These are phyloP conservation scores for Samia ricini DNA, from an alignment of 1,140 invertebrate genomes.

Conservation along the genomic window DNA sequence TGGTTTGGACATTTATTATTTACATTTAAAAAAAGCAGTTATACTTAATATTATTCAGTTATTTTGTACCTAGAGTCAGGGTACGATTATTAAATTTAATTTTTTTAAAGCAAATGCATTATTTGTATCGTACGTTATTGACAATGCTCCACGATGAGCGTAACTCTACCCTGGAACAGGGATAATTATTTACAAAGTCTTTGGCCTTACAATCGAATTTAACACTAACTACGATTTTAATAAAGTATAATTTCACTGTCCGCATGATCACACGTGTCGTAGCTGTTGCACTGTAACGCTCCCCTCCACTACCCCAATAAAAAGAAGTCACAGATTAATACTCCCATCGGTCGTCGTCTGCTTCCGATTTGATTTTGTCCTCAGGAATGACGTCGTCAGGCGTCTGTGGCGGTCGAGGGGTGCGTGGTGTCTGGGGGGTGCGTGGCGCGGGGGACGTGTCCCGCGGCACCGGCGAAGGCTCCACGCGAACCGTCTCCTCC, in stretches of 20 bases:
- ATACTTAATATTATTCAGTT: constrained; percentile 58
- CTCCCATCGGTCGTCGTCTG: constrained; percentile 73
- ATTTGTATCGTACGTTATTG: constrained; percentile 53
- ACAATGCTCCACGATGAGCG: background rate
- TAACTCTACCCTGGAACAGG: background rate
- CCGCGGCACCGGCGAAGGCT: constrained; percentile 82
- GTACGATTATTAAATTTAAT: constrained; percentile 51
- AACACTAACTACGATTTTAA: constrained; percentile 43
- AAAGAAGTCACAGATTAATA: constrained; percentile 54
- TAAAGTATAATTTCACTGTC: constrained; percentile 34
- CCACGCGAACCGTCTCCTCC: constrained; percentile 84
- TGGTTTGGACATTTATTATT: constrained; percentile 64
- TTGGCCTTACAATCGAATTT: constrained; percentile 65
- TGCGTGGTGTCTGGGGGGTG: constrained; percentile 36
- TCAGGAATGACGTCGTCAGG: constrained; percentile 55
- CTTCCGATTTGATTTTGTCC: constrained; percentile 69
- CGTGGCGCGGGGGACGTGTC: constrained; percentile 60
- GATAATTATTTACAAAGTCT: constrained; percentile 63
- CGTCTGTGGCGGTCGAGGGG: constrained; percentile 32
- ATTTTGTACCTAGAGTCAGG: constrained; percentile 58
- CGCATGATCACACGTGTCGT: constrained; percentile 18
- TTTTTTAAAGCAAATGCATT: constrained; percentile 73
- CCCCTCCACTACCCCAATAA: too few relatives aligned
- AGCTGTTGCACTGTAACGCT: too few relatives aligned
- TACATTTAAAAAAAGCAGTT: constrained; percentile 57